Percentiles rank a stretch among this genome's conserved stretches.
Evolutionary conservation across 2,113 vertebrate genomes (phyloP).

Genomic region (Paradoxurus hermaphroditus): DNA sequence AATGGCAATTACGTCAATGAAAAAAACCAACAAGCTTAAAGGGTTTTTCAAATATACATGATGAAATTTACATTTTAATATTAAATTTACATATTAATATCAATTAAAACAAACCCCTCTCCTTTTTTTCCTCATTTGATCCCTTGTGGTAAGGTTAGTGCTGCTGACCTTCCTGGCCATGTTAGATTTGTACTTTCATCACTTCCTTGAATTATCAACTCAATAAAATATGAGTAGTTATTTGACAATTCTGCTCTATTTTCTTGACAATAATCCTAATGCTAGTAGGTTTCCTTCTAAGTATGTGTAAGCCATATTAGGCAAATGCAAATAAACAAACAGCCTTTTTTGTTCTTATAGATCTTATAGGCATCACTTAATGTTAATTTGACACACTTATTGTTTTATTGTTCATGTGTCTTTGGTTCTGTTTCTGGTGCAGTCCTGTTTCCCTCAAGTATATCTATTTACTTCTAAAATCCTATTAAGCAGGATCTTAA

Average conservation of each 20-base stretch:
- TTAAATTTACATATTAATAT: slow-evolving; percentile 12
- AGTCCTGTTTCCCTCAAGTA: not conserved
- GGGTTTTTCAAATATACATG: slow-evolving; percentile 16
- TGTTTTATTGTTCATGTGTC: not conserved
- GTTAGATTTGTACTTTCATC: not conserved
- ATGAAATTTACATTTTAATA: slow-evolving; percentile 3
- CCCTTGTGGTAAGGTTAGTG: not conserved
- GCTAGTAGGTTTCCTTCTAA: not conserved
- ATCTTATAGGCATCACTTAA: not conserved
- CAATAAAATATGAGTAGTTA: not conserved
- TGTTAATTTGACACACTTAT: not conserved
- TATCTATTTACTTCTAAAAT: slow-evolving; percentile 34
- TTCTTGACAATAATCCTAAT: not conserved
- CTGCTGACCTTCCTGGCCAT: not conserved
- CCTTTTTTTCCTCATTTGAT: slow-evolving; percentile 2
- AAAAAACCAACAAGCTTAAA: not conserved
- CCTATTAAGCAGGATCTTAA: not conserved
- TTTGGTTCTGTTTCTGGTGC: not conserved
- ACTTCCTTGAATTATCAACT: not conserved
- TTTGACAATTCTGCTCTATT: not conserved
- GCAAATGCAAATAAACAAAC: not conserved
- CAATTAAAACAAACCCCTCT: not conserved
- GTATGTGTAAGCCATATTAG: not conserved
- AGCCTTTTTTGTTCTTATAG: not conserved
- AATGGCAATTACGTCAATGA: not conserved